A percentile compares a stretch with the other conserved stretches of the same genome.
These are phyloP conservation scores for Varanus komodoensis DNA, from an alignment of 2,113 vertebrate genomes.

Conservation along the genomic window DNA sequence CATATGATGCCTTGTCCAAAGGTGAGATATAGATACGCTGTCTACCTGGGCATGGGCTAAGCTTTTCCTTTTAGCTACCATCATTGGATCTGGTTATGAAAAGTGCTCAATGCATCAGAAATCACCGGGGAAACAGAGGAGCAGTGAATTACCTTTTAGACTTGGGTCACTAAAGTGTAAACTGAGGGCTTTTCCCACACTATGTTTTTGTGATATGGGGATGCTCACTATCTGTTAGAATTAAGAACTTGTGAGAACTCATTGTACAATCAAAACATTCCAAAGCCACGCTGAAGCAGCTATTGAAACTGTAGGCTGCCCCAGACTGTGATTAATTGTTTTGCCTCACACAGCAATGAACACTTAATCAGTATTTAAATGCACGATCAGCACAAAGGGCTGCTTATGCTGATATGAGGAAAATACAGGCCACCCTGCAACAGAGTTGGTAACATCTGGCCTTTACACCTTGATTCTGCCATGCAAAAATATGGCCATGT, in stretches of 20 bases:
- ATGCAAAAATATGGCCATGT: not conserved
- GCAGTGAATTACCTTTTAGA: not conserved
- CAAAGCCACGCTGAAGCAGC: conserved; percentile 7
- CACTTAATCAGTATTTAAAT: not conserved
- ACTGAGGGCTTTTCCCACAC: not conserved
- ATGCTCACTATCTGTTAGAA: not conserved
- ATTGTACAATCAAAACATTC: not conserved
- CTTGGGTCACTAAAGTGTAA: not conserved
- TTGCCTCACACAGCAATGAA: not conserved
- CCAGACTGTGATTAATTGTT: not conserved
- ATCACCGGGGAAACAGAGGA: not conserved
- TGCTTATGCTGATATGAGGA: not conserved
- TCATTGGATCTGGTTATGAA: not conserved
- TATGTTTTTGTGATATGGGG: not conserved
- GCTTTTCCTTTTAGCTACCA: not conserved
- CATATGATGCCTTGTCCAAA: too few relatives aligned
- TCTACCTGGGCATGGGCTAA: not conserved
- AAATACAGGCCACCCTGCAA: too few relatives aligned
- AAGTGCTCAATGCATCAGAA: not conserved
- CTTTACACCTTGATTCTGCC: not conserved
- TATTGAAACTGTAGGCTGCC: not conserved
- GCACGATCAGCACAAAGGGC: not conserved
- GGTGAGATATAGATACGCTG: too few relatives aligned
- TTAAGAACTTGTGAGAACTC: conserved; percentile 2
- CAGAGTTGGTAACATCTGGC: not conserved